Conservation (phyloP, 1,140 invertebrate species). For the Araneus ventricosus region DNA sequence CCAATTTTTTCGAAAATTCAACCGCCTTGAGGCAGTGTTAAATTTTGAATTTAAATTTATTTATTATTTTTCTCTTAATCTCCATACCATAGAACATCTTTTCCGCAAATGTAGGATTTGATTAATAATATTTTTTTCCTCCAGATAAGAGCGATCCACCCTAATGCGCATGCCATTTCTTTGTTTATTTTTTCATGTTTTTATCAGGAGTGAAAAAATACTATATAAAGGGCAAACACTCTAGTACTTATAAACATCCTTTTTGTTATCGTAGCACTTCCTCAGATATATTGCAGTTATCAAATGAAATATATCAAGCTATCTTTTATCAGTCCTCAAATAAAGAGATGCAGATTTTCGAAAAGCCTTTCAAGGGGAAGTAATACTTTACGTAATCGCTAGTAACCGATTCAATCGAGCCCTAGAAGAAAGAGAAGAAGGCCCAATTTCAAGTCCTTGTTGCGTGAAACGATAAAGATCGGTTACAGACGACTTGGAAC, state of each 20-base stretch:
- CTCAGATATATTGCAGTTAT: background rate
- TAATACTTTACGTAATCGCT: constrained; percentile 10
- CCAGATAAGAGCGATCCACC: too few relatives aligned
- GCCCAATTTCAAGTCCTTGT: background rate
- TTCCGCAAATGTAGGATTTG: too few relatives aligned
- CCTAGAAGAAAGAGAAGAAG: background rate
- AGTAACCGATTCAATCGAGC: background rate
- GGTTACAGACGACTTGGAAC: background rate
- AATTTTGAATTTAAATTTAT: too few relatives aligned
- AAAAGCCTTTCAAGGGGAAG: constrained; percentile 28
- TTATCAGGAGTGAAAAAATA: too few relatives aligned
- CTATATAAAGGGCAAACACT: background rate
- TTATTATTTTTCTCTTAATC: too few relatives aligned
- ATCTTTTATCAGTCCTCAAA: background rate
- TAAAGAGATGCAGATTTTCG: background rate
- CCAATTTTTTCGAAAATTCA: too few relatives aligned
- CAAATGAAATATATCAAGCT: background rate
- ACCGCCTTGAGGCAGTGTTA: too few relatives aligned
- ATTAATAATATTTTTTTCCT: too few relatives aligned
- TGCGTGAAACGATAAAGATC: background rate
- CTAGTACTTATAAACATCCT: background rate
- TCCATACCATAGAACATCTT: too few relatives aligned
- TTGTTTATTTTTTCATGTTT: too few relatives aligned
- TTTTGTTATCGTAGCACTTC: background rate
- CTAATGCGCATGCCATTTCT: too few relatives aligned